phyloP scores from a whole-genome alignment of 2,888 invertebrate genomes.

The Podotricha telesiphe region DNA sequence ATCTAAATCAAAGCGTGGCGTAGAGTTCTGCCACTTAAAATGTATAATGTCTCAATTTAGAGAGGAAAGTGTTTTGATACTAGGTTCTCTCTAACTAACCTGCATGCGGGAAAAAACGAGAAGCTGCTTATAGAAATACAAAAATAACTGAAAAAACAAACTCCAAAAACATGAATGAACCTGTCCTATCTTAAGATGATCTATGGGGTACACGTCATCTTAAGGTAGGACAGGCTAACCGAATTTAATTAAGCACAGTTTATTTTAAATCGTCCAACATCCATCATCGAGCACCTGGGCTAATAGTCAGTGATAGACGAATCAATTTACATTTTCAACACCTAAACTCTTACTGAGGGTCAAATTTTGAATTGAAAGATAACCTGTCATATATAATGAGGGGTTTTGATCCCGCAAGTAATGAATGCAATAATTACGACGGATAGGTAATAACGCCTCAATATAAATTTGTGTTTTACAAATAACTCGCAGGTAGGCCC shows the following conservation, averaged over 20 bases:
- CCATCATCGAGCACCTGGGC: conserved; percentile 38
- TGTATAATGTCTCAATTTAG: too few species aligned
- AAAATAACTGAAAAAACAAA: neutral
- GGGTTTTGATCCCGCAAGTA: conserved; percentile 42
- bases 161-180: neutral
- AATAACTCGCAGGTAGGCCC: conserved; percentile 61
- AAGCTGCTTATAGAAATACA: neutral
- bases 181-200: conserved; percentile 8
- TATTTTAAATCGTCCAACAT: conserved; percentile 28
- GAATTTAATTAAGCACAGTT: conserved; percentile 24
- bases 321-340: conserved; percentile 41
- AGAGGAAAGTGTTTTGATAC: too few species aligned
- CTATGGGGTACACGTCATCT: too few species aligned
- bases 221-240: too few species aligned
- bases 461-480: too few species aligned
- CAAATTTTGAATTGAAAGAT: conserved; percentile 52
- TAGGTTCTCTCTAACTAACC: too few species aligned
- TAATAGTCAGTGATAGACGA: conserved; percentile 40
- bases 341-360: conserved; percentile 38
- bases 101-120: too few species aligned
- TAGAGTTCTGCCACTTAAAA: too few species aligned
- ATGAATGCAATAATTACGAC: conserved; percentile 67
- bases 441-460: conserved; percentile 58
- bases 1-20: too few species aligned
- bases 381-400: conserved; percentile 53